Conservation (phyloP, 2,888 invertebrate genomes). For the Latrodectus elegans region DNA sequence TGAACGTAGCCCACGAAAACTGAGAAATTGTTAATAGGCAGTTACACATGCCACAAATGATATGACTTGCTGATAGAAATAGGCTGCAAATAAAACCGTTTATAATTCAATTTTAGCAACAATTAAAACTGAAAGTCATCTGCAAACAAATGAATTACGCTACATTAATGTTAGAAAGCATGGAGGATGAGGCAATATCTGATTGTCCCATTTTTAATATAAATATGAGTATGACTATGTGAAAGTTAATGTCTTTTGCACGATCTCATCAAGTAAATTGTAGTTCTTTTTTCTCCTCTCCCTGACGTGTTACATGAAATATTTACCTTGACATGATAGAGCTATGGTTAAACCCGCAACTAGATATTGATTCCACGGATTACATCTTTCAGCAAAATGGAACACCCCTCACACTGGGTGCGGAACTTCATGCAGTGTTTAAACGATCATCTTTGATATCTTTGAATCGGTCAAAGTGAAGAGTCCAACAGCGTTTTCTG, state of each 20-base stretch:
- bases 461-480: neutral
- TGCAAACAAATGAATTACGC: slow-evolving; percentile 7
- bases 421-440: slow-evolving; percentile 18
- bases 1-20: slow-evolving; percentile 8
- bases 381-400: slow-evolving; percentile 67
- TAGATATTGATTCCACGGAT: slow-evolving; percentile 50
- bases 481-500: no score
- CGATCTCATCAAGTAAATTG: slow-evolving; percentile 41
- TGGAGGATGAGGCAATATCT: slow-evolving; percentile 9
- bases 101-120: slow-evolving; percentile 15
- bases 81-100: slow-evolving; percentile 11
- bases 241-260: slow-evolving; percentile 67
- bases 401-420: slow-evolving; percentile 46
- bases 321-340: slow-evolving; percentile 66
- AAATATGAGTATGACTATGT: slow-evolving; percentile 33
- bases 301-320: slow-evolving; percentile 49
- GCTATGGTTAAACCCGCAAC: slow-evolving; percentile 60
- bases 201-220: slow-evolving; percentile 17
- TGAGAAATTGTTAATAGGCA: neutral
- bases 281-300: slow-evolving; percentile 63
- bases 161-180: slow-evolving; percentile 18
- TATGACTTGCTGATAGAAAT: slow-evolving; percentile 7
- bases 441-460: slow-evolving; percentile 30
- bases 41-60: neutral
- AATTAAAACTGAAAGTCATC: slow-evolving; percentile 7